Evolutionary conservation across 1,140 invertebrate species (phyloP).

Genomic region (Pseudobourletiella spinata): DNA sequence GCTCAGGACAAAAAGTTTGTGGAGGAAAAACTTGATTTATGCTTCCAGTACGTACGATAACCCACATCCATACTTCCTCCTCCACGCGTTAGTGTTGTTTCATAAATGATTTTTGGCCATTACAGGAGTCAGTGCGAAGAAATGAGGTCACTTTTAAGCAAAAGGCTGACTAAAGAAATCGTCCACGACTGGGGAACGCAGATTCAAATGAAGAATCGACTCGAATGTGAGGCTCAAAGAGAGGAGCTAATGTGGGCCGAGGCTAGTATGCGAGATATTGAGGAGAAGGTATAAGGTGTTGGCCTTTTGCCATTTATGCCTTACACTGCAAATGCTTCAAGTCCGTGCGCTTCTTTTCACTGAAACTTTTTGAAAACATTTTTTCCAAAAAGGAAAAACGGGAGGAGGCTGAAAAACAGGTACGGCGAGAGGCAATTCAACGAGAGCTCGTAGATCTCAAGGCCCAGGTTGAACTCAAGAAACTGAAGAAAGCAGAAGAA

Average conservation of each 20-base stretch:
- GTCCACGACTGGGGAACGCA: constrained; percentile 28
- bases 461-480: constrained; percentile 25
- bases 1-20: constrained; percentile 22
- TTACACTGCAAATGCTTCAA: too few relatives aligned
- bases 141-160: constrained; percentile 19
- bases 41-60: constrained; percentile 28
- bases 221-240: constrained; percentile 24
- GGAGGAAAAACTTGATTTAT: constrained; percentile 24
- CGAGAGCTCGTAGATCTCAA: constrained; percentile 8
- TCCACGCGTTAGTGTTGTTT: too few relatives aligned
- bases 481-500: constrained; percentile 1
- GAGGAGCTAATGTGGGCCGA: constrained; percentile 28
- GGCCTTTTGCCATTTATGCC: too few relatives aligned
- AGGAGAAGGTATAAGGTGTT: constrained; percentile 23
- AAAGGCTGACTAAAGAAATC: constrained; percentile 25
- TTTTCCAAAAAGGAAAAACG: constrained; percentile 6
- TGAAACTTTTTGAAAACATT: too few relatives aligned
- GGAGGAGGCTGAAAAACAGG: not conserved
- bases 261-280: constrained; percentile 13
- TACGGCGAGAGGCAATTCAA: not conserved
- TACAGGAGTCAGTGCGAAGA: constrained; percentile 28
- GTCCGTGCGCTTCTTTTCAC: too few relatives aligned
- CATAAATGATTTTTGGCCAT: too few relatives aligned
- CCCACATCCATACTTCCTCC: too few relatives aligned
- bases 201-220: constrained; percentile 20